A percentile compares a stretch with the other conserved stretches of the same genome.
These are phyloP conservation scores for Tadarida brasiliensis DNA, from an alignment of 2,797 vertebrate genomes.

Conservation along the genomic window DNA sequence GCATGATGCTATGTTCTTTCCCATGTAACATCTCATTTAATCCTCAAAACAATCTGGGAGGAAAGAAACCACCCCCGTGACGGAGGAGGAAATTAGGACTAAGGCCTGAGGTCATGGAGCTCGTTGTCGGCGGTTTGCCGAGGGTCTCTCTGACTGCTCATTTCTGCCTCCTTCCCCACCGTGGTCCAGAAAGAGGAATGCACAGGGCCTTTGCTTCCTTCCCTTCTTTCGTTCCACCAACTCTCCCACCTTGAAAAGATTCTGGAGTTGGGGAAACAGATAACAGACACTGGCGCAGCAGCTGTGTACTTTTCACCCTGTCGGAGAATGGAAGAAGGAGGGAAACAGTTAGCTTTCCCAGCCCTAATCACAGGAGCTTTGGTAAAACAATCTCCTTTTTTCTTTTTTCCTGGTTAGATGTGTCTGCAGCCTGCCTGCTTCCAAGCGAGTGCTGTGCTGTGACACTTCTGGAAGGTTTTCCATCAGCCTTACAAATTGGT, in stretches of 20 bases:
- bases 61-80: neutral
- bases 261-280: constrained; percentile 54
- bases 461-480: constrained; percentile 68
- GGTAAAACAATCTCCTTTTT: constrained; percentile 9
- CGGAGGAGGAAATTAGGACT: neutral
- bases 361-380: constrained; percentile 18
- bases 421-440: neutral
- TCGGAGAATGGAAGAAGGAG: constrained; percentile 56
- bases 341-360: constrained; percentile 39
- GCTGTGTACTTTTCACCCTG: constrained; percentile 59
- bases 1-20: neutral
- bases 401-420: neutral
- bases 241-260: neutral
- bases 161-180: neutral
- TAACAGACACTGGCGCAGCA: constrained; percentile 64
- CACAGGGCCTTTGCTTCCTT: neutral
- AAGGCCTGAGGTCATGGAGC: neutral
- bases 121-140: fast-evolving
- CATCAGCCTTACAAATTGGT: constrained; percentile 73
- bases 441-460: constrained; percentile 56
- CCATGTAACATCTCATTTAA: neutral
- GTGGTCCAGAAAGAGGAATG: neutral
- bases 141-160: fast-evolving
- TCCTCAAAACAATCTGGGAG: neutral
- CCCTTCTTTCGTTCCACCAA: constrained; percentile 8